Evolutionary conservation across 2,113 vertebrate genomes (phyloP), one percentile per base, ranked within the genome.

Genomic region (Cyphomyrus discorhynchus): DNA sequence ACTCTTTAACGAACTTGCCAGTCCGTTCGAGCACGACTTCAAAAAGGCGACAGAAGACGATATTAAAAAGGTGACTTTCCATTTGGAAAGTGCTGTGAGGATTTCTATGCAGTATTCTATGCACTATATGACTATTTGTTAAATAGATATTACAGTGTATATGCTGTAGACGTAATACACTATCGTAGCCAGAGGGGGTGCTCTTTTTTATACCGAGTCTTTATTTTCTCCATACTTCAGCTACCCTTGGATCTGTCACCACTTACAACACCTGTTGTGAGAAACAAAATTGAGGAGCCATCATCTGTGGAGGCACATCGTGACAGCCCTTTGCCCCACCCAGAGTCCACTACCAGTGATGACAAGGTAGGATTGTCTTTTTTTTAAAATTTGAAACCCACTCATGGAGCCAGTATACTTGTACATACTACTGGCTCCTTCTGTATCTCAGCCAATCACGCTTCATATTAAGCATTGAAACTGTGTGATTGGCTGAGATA

Each of bases 11-110:
- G 98, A 99, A 92, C 96, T 99, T 83, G 96, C 98, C 89, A 99
- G 98, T 97, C 98, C 98, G 31, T 99, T 99, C 93, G 98, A 99
- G 95, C 97, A 98, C 95, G 98, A 99, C 94, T 99, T 99, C 95
- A 99, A 99, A 97, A 99, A 99, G 94, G 97, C 96, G 82, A 95
- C 97, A 19, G 98, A 99, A 95, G 98, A 99, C 92, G 98, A 99
- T 94, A 96, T 98, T 94, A 99, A 99, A 95, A 99, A 99, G 97
- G 98, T 99, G 96, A 66, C 21, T 88, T 10, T 10, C 35, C 15
- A 13, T 42, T 42, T 39, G 5, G 1, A 77, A 10, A 74, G 27
- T 39, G 31, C 27, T 3, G 3, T 15, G 31, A 39, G 11, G 15
- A 39, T 77, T 17, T 80, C 31, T 42, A 2, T 17, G 74, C 74